Base-by-base conservation (phyloP, 2,797 vertebrate genomes). In the Cichlasoma orientale region DNA sequence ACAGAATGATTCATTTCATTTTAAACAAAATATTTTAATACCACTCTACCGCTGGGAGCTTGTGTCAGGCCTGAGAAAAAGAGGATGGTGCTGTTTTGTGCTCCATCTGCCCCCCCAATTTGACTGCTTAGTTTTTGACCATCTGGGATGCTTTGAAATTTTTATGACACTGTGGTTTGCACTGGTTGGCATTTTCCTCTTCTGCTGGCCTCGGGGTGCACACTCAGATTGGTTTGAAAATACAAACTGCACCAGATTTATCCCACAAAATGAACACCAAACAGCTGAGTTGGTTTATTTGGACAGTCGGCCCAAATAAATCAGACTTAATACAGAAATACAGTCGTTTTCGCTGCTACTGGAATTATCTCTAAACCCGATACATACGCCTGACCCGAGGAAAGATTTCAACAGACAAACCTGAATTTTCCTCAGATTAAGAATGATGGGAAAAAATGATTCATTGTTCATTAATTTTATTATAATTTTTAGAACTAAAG, bases 61-160 rank as follows among this genome's bases (percentile, higher is more conserved):
- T 63, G 33, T 25, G 78, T 56, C 74, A 56, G 56, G 55, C 53
- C 21, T 14, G 55, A 58, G 33, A 69, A 74, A 74, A 82, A 80
- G 54, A 68, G 13, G 59, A 77, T 19, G 73, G 50, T 52, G 31
- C 31, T 13, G 31, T 77, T 82, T 82, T 87, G 33, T 13, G 21
- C 50, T 75, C 58, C 33, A 77, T 80, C 78, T 86, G 57, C 70
- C 71, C 27, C 27, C 29, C 56, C 36, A 75, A 61, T 38, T 56
- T n/a, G 1, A 47, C 52, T 27, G 69, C 54, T 74, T 54, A 29
- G 29, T 70, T 79, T 75, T 63, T 6, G 50, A 66, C 74, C 82
- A 83, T 82, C 77, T 89, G 80, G 9, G 75, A 83, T 58, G 72
- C 74, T 90, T 87, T 85, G 82, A 86, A 83, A 80, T 53, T 70